Conservation (phyloP, 2,797 vertebrate genomes). For the Paguma larvata region DNA sequence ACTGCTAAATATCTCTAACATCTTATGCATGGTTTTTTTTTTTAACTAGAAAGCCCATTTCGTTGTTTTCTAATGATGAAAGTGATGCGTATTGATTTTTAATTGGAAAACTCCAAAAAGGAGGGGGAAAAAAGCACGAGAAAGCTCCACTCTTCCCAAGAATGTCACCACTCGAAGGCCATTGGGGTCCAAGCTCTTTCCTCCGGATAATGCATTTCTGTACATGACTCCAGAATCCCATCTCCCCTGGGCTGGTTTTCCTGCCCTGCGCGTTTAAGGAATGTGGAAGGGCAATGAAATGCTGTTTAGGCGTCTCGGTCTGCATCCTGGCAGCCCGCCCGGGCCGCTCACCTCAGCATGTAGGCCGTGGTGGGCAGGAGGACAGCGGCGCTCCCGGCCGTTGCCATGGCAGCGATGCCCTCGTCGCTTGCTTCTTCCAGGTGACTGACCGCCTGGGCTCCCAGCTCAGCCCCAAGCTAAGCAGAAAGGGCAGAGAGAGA, state of each 20-base stretch:
- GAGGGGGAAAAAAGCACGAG: not conserved
- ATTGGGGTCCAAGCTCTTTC: not conserved
- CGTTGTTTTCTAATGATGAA: not conserved
- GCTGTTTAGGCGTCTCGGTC: not conserved
- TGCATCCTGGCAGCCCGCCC: not conserved
- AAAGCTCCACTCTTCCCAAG: not conserved
- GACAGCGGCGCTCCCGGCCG: constrained; percentile 91
- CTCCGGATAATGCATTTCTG: not conserved
- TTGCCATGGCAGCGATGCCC: constrained; percentile 95
- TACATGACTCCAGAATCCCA: not conserved
- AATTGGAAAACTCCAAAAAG: constrained; percentile 5
- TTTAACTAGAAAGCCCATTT: not conserved
- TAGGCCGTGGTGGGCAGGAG: constrained; percentile 98
- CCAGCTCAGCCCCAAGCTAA: constrained; percentile 91
- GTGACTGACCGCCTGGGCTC: constrained; percentile 96
- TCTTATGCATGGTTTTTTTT: not conserved
- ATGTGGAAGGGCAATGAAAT: not conserved
- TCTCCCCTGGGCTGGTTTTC: not conserved
- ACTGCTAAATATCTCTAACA: not conserved
- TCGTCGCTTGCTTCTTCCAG: constrained; percentile 96
- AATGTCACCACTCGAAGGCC: not conserved
- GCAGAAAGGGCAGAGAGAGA: constrained; percentile 47
- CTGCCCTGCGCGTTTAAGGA: not conserved
- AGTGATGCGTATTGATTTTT: not conserved
- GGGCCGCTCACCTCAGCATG: constrained; percentile 93